Base-by-base conservation (phyloP, 2,113 vertebrate species). In the Sinosuthora webbiana region DNA sequence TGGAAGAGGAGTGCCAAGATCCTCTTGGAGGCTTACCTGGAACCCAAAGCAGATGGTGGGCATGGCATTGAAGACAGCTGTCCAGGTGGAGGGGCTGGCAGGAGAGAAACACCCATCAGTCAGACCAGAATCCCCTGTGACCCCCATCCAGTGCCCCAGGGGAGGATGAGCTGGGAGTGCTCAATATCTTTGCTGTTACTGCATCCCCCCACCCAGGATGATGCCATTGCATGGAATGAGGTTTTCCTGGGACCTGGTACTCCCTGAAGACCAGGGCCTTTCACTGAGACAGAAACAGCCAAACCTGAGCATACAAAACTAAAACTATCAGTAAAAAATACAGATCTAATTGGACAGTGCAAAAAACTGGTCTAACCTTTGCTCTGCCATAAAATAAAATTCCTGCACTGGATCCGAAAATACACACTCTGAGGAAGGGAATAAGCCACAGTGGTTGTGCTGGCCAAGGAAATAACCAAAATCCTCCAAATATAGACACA, bases 1-100 rank as follows among this genome's bases (percentile, higher is more conserved):
- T n/a, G 33, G 78, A 49, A 50, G 27, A 17, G 45, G 31, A 91
- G 20, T 8, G 1, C 41, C 1, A 3, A 60, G 33, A 49, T 65
- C 0, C 0, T 8, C 45, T 47, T 22, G 45, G 45, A 56, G 60
- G 64, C 77, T 75, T 98, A 99, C 99, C 99, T 99, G 99, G 96
- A 99, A 99, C 78, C 99, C 99, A 50, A 99, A 99, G 98, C 99
- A 99, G 94, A 99, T 99, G 96, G 99, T 99, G 93, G 99, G 99
- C 98, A 99, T 98, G 53, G 99, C 99, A 28, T 99, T 99, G 97
- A 99, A 99, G 93, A 99, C 97, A 0, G 99, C 98, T 13, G 98
- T 98, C 99, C 99, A 99, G 44, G 98, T 99, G 78, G 98, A 97
- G 33, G 99, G 98, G 88, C 99, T 99, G 98, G 24, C 41, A 93